These are phyloP conservation scores for Drosophila varians DNA, from an alignment of 1,140 invertebrate genomes.

Conservation along the genomic window DNA sequence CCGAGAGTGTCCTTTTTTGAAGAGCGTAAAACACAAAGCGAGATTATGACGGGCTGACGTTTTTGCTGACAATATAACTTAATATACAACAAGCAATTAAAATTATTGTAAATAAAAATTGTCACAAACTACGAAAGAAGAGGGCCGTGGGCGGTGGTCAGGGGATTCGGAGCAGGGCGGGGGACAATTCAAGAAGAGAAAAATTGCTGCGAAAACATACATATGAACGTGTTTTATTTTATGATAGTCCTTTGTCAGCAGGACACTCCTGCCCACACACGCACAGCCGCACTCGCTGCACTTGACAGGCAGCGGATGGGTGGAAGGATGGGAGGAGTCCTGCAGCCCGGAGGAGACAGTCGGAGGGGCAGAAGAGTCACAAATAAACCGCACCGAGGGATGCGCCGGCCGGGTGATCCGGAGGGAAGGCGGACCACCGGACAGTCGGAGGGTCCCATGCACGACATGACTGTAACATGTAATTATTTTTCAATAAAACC, in stretches of 20 bases:
- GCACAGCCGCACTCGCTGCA: constrained; percentile 47
- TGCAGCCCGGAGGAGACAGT: constrained; percentile 20
- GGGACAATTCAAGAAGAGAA: constrained; percentile 23
- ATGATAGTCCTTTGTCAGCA: constrained; percentile 78
- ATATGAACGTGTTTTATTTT: constrained; percentile 78
- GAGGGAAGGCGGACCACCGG: constrained; percentile 12
- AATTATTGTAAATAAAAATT: constrained; percentile 71
- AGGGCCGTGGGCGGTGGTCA: no score
- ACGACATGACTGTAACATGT: constrained; percentile 82
- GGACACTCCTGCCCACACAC: constrained; percentile 42
- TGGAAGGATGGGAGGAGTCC: background rate
- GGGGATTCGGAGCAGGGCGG: background rate
- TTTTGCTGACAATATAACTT: constrained; percentile 65
- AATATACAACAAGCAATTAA: constrained; percentile 79
- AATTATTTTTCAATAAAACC: constrained; percentile 83
- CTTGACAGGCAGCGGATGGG: constrained; percentile 65
- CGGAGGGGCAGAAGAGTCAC: constrained; percentile 46
- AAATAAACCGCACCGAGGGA: constrained; percentile 72
- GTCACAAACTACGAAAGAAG: constrained; percentile 62
- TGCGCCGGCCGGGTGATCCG: constrained; percentile 30
- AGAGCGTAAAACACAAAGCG: background rate
- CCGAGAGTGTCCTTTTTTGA: background rate
- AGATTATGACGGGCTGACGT: constrained; percentile 43
- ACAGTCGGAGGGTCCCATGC: constrained; percentile 53
- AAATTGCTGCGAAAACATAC: constrained; percentile 57